phyloP scores from a whole-genome alignment of 2,113 vertebrate genomes.

The Pelecanus crispus region DNA sequence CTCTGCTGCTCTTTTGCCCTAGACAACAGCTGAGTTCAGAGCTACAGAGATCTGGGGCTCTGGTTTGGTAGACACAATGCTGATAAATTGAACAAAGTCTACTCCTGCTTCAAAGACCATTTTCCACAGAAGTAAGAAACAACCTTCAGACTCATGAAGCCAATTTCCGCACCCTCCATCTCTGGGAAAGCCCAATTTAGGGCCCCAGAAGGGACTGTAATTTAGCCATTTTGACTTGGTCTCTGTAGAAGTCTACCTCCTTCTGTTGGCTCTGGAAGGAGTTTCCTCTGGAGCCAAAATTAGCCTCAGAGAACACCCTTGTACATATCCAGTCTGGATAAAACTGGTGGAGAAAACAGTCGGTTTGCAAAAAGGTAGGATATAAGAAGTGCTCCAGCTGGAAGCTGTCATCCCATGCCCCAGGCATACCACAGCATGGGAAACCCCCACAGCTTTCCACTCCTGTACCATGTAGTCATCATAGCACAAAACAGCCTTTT shows the following conservation, averaged over 20 bases:
- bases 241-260: not conserved
- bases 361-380: not conserved
- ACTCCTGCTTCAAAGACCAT: not conserved
- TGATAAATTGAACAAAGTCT: not conserved
- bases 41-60: not conserved
- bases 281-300: not conserved
- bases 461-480: not conserved
- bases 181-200: not conserved
- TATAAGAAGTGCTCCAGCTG: not conserved
- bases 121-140: not conserved
- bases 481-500: not conserved
- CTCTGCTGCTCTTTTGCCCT: not conserved
- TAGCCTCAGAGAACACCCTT: not conserved
- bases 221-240: not conserved
- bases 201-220: not conserved
- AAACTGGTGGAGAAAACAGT: not conserved
- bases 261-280: not conserved
- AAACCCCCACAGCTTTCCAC: not conserved
- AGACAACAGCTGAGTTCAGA: not conserved
- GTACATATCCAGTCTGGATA: not conserved
- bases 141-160: not conserved
- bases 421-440: not conserved
- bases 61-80: not conserved
- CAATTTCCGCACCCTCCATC: not conserved
- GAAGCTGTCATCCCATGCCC: not conserved